phyloP scores from a whole-genome alignment of 1,140 invertebrate genomes.

The Zaprionus africanus region DNA sequence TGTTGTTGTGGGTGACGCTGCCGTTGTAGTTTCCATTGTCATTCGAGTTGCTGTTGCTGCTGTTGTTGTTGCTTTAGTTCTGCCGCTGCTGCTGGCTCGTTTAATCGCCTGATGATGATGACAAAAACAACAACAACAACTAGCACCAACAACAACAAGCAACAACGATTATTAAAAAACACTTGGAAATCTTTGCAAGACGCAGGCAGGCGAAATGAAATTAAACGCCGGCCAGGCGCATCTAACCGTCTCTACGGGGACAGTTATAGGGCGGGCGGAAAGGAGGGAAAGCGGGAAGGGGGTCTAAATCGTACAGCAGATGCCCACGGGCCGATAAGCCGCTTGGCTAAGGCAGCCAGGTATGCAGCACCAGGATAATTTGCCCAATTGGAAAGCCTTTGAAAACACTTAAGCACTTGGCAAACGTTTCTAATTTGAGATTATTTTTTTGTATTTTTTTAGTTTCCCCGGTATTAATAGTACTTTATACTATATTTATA shows the following conservation, averaged over 20 bases:
- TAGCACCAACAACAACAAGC: constrained; percentile 26
- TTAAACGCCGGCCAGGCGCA: constrained; percentile 69
- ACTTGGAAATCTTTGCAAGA: constrained; percentile 62
- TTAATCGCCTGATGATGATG: constrained; percentile 70
- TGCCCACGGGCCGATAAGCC: constrained; percentile 51
- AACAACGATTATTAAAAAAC: constrained; percentile 75
- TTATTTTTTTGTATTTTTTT: too few species aligned
- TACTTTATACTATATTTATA: too few species aligned
- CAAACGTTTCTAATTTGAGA: too few species aligned
- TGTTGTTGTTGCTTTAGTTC: constrained; percentile 26
- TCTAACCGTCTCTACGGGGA: constrained; percentile 53
- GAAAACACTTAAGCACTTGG: too few species aligned
- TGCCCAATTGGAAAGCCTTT: too few species aligned
- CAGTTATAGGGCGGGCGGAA: neutral
- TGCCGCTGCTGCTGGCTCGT: constrained; percentile 66
- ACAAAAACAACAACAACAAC: constrained; percentile 42
- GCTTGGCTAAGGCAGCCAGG: neutral
- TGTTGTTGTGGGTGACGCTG: constrained; percentile 47
- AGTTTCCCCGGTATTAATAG: too few species aligned
- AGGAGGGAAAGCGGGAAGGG: too few species aligned
- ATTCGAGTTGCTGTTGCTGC: constrained; percentile 34
- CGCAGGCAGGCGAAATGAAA: constrained; percentile 47
- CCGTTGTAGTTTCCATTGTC: constrained; percentile 34
- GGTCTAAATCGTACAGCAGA: constrained; percentile 37
- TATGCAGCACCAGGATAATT: neutral